Percentiles rank a stretch among this genome's conserved stretches.
Evolutionary conservation across 2,113 vertebrate genomes (phyloP).

Genomic region (Morphnarchus princeps): DNA sequence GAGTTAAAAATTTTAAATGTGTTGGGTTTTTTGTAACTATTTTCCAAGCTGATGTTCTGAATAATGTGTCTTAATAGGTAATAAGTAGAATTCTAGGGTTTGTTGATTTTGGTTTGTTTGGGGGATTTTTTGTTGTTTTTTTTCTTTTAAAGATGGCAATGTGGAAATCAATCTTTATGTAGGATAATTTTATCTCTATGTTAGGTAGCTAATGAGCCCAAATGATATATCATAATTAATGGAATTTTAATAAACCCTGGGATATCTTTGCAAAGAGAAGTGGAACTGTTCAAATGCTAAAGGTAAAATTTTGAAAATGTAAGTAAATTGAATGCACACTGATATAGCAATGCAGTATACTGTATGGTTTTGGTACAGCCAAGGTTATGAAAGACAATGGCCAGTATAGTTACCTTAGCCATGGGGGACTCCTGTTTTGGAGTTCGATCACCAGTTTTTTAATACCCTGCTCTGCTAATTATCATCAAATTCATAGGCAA

Average conservation of each 20-base stretch:
- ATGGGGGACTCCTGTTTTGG: rapidly evolving
- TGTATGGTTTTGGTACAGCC: background rate
- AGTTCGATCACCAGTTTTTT: background rate
- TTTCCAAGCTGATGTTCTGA: slow-evolving; percentile 34
- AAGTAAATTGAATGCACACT: background rate
- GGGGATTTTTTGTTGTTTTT: no score
- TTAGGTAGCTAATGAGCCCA: slow-evolving; percentile 22
- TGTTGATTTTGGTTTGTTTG: no score
- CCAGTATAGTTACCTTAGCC: rapidly evolving
- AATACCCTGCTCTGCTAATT: background rate
- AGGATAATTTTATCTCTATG: background rate
- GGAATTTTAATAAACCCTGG: background rate
- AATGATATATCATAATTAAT: background rate
- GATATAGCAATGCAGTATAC: rapidly evolving
- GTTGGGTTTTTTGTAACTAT: background rate
- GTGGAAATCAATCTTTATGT: background rate
- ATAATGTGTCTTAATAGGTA: slow-evolving; percentile 48
- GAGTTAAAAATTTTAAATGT: background rate
- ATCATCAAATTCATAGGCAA: no score
- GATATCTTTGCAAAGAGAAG: background rate
- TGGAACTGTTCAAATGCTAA: background rate
- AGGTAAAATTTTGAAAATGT: background rate
- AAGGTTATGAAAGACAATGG: background rate
- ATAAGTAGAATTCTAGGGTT: background rate
- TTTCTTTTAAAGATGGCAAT: background rate